These are phyloP conservation scores for Andrena trimmerana DNA, from an alignment of 2,888 invertebrate genomes.

Conservation along the genomic window DNA sequence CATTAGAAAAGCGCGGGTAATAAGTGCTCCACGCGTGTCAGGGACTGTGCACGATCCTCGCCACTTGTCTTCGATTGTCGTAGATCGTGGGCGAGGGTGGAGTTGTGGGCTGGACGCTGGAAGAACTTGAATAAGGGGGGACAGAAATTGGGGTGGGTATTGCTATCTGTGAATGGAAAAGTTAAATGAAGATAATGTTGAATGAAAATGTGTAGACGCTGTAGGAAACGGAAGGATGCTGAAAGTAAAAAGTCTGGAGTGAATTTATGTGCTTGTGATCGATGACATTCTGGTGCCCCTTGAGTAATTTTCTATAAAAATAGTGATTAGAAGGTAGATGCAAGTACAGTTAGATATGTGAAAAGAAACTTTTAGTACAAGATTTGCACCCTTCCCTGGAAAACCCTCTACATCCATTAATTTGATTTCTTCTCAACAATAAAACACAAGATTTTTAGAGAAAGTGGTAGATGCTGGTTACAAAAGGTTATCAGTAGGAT, in stretches of 20 bases:
- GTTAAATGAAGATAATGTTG: neutral
- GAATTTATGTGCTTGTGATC: too few species aligned
- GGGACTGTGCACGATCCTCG: neutral
- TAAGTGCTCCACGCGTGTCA: neutral
- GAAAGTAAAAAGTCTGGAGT: too few species aligned
- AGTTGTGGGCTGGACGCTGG: neutral
- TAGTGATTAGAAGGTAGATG: too few species aligned
- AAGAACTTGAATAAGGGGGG: neutral
- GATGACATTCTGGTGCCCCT: too few species aligned
- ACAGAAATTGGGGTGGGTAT: neutral
- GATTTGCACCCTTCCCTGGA: too few species aligned
- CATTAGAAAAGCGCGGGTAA: neutral
- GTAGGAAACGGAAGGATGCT: too few species aligned
- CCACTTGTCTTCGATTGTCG: neutral
- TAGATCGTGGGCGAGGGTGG: neutral
- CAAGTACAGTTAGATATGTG: too few species aligned
- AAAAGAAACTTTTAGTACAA: too few species aligned
- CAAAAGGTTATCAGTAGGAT: slow-evolving; percentile 10
- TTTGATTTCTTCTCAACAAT: slow-evolving; percentile 10
- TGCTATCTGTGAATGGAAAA: neutral
- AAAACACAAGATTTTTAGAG: slow-evolving; percentile 19
- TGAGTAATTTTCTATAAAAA: too few species aligned
- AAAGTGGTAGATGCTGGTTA: slow-evolving; percentile 21
- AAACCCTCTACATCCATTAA: neutral
- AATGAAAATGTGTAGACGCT: too few species aligned